Evolutionary conservation across 2,797 vertebrate species (phyloP), one percentile per base, ranked within the genome.

Genomic region (Pseudochromis fuscus): DNA sequence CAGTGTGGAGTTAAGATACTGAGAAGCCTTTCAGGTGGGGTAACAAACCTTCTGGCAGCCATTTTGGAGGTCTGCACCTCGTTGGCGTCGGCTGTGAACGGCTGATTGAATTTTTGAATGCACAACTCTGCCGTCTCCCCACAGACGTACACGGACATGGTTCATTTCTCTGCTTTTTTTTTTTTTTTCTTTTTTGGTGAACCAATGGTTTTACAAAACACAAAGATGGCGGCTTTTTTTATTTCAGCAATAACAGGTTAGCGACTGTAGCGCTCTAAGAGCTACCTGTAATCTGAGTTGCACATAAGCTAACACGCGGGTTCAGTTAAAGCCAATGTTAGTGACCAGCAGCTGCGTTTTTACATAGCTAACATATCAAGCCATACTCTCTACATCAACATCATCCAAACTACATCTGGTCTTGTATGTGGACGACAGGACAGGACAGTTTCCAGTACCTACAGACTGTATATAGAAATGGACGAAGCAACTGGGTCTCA

Each of bases 31-130:
- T 71, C 42, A 73, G 55, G 62, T 75, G 74, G 44, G 19, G 59
- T 30, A 12, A 51, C 24, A 24, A 53, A 66, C 21, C 46, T 44
- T 44, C 67, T 82, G 85, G 83, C 64, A 44, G 82, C 61, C 79
- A 72, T 82, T 58, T 56, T 84, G 74, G 72, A 86, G 77, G 75
- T 70, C 62, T 82, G 73, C 56, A 35, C 27, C 65, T 64, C n/a
- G 21, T 13, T 60, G 78, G 67, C 62, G 60, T 71, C 28, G 66
- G 65, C 70, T 64, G 42, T 35, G 48, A 77, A 45, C 45, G 15
- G 48, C 45, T 58, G 37, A 35, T 51, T 38, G 44, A 61, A 60
- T 58, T 61, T 69, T 19, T 46, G 28, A 70, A 66, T 49, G 7
- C 56, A 21, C 50, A 33, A 13, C 18, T 59, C 30, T 50, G 30